phyloP scores from a whole-genome alignment of 23 tunicate genomes.

The Trididemnum nubilum region DNA sequence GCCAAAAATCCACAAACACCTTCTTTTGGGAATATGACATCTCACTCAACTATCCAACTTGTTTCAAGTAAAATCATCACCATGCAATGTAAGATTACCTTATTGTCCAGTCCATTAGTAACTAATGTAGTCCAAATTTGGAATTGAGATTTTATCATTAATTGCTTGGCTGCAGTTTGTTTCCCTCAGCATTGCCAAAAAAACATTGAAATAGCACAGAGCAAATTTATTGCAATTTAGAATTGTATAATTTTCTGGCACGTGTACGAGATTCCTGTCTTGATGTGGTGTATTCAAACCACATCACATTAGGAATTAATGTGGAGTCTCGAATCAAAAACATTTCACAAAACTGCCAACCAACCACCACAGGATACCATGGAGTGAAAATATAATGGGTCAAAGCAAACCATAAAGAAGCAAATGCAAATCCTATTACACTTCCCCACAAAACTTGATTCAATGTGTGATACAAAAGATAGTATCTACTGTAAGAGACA shows the following conservation, averaged over 20 bases:
- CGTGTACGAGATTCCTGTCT: slow-evolving; percentile 58
- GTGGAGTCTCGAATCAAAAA: slow-evolving; percentile 72
- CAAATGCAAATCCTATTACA: slow-evolving; percentile 36
- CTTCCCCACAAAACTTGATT: slow-evolving; percentile 63
- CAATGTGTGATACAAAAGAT: slow-evolving; percentile 59
- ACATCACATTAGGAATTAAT: slow-evolving; percentile 68
- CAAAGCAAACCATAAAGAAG: slow-evolving; percentile 47
- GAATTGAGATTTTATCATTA: no score
- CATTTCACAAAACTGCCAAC: slow-evolving; percentile 42
- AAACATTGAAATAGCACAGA: not conserved
- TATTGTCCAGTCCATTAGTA: no score
- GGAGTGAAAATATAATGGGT: slow-evolving; percentile 66
- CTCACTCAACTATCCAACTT: no score
- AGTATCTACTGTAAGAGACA: slow-evolving; percentile 70
- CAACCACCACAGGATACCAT: slow-evolving; percentile 47
- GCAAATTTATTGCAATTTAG: slow-evolving; percentile 5
- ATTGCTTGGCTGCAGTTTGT: no score
- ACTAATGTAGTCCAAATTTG: no score
- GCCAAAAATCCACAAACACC: no score
- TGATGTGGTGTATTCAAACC: slow-evolving; percentile 80
- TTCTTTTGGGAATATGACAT: no score
- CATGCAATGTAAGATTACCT: no score
- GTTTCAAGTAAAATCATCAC: no score
- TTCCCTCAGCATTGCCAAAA: not conserved
- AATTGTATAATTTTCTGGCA: not conserved